Percentiles rank a stretch among this genome's conserved stretches.
Conservation (phyloP, 1,140 invertebrate genomes). For the Atta colombica region DNA sequence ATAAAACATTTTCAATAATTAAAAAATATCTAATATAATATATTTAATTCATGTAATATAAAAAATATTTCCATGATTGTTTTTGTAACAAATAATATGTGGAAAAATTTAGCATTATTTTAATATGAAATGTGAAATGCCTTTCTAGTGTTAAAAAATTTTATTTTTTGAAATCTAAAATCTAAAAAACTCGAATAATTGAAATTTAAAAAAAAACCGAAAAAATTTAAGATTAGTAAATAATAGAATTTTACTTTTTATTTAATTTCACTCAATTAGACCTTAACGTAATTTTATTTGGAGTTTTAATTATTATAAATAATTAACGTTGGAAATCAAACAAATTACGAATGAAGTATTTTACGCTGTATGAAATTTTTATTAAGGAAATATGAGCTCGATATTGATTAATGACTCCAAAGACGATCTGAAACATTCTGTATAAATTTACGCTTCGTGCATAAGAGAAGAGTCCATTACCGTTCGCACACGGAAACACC, state of each 20-base stretch:
- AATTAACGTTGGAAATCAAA: constrained; percentile 3
- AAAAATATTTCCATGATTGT: background rate
- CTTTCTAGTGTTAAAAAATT: background rate
- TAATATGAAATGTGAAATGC: background rate
- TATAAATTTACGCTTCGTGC: background rate
- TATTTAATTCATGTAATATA: background rate
- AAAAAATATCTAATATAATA: background rate
- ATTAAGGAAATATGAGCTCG: background rate
- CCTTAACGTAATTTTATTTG: background rate
- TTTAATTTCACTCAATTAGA: constrained; percentile 15
- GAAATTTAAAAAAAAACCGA: background rate
- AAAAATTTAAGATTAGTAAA: background rate
- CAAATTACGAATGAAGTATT: background rate
- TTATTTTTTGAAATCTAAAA: background rate
- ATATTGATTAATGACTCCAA: constrained; percentile 2
- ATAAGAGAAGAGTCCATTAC: background rate
- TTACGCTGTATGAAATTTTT: background rate
- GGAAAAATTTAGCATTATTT: background rate
- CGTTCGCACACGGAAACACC: background rate
- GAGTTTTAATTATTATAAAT: background rate
- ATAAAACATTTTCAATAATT: background rate
- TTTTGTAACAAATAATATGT: background rate
- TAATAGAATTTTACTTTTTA: background rate
- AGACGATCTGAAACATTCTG: background rate
- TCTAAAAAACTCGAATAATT: constrained; percentile 21